Evolutionary conservation across 1,140 invertebrate species (phyloP).

Genomic region (Diprion similis): DNA sequence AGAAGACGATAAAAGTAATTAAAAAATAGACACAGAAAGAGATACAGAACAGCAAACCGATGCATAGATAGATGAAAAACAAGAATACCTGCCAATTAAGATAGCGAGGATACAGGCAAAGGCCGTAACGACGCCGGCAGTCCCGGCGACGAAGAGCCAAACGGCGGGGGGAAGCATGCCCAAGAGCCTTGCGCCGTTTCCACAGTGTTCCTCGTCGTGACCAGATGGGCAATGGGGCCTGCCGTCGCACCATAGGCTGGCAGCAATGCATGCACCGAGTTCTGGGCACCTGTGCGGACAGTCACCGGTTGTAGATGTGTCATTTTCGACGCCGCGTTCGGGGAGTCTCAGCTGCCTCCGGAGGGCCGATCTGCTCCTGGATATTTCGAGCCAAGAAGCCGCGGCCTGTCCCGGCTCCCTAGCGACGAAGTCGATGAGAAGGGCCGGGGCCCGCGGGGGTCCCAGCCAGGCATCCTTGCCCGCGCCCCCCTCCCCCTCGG

Average conservation of each 20-base stretch:
- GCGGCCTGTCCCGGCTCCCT: conserved; percentile 72
- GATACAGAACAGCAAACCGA: background rate
- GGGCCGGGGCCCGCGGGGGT: conserved; percentile 64
- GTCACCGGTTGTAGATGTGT: conserved; percentile 65
- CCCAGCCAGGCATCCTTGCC: conserved; percentile 44
- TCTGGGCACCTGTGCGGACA: conserved; percentile 83
- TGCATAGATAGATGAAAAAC: conserved; percentile 16
- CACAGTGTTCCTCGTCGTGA: conserved; percentile 80
- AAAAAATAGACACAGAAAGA: background rate
- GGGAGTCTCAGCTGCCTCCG: conserved; percentile 67
- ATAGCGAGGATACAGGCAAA: conserved; percentile 57
- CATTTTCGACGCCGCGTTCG: conserved; percentile 63
- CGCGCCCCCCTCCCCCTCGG: conserved; percentile 37
- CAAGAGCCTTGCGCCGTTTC: conserved; percentile 59
- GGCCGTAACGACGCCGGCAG: conserved; percentile 59
- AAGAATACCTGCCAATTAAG: conserved; percentile 55
- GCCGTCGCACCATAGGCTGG: conserved; percentile 88
- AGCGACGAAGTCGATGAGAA: conserved; percentile 77
- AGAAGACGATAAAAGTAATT: background rate
- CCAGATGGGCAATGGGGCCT: conserved; percentile 84
- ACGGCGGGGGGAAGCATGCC: conserved; percentile 58
- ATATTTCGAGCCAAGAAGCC: conserved; percentile 77
- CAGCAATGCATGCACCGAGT: conserved; percentile 86
- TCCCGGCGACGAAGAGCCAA: conserved; percentile 58
- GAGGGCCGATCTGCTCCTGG: conserved; percentile 68